These are phyloP conservation scores for Drosophila macrospina DNA, from an alignment of 2,888 invertebrate genomes.

Conservation along the genomic window DNA sequence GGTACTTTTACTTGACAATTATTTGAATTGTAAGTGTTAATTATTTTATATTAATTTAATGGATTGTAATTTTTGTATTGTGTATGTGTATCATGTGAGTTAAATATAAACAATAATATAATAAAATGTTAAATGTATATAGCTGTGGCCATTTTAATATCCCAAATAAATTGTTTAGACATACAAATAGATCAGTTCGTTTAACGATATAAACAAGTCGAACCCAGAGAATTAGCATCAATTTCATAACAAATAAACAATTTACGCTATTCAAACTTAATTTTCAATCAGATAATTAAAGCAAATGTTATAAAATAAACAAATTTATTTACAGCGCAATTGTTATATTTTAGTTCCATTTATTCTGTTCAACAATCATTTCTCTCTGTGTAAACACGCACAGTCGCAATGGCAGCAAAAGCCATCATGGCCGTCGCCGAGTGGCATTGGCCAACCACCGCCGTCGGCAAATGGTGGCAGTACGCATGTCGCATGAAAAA, in stretches of 20 bases:
- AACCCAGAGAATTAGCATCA: background rate
- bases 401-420: slow-evolving; percentile 46
- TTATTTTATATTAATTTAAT: background rate
- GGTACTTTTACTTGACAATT: background rate
- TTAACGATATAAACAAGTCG: slow-evolving; percentile 1
- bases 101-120: background rate
- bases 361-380: background rate
- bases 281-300: background rate
- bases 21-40: background rate
- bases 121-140: background rate
- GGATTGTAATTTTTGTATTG: background rate
- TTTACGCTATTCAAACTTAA: slow-evolving; percentile 4
- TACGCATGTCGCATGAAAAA: slow-evolving; percentile 68
- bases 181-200: background rate
- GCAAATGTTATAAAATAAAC: slow-evolving; percentile 1
- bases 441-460: slow-evolving; percentile 60
- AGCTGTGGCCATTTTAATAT: background rate
- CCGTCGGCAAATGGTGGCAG: slow-evolving; percentile 33
- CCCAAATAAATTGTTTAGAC: background rate
- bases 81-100: background rate
- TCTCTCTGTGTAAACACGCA: slow-evolving; percentile 51
- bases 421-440: slow-evolving; percentile 54
- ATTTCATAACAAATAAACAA: slow-evolving; percentile 5
- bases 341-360: background rate
- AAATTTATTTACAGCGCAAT: background rate